Conservation (phyloP, 2,888 invertebrate species). For the Nephrocerus scutellatus region DNA sequence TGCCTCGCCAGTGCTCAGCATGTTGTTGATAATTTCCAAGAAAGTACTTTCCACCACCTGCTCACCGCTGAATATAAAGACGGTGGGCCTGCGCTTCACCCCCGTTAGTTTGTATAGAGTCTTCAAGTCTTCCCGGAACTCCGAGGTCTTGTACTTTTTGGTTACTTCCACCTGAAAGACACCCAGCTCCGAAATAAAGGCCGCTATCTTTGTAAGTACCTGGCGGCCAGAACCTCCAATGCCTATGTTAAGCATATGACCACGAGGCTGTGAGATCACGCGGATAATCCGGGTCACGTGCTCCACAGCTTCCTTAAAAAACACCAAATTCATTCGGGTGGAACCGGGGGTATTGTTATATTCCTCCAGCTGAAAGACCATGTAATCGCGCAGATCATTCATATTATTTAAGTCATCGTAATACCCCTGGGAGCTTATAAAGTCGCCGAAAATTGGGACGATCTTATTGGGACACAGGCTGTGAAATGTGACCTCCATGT, state of each 20-base stretch:
- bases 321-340: slow-evolving; percentile 71
- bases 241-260: slow-evolving; percentile 77
- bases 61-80: slow-evolving; percentile 80
- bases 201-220: slow-evolving; percentile 67
- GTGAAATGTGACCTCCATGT: slow-evolving; percentile 75
- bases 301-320: slow-evolving; percentile 81
- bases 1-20: slow-evolving; percentile 81
- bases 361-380: slow-evolving; percentile 47
- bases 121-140: slow-evolving; percentile 80
- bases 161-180: slow-evolving; percentile 75
- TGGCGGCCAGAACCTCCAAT: slow-evolving; percentile 83
- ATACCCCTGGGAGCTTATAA: slow-evolving; percentile 66
- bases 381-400: slow-evolving; percentile 51
- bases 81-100: slow-evolving; percentile 65
- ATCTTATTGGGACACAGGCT: slow-evolving; percentile 66
- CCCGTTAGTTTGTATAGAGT: slow-evolving; percentile 64
- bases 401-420: slow-evolving; percentile 73
- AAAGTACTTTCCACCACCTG: slow-evolving; percentile 79
- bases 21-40: slow-evolving; percentile 81
- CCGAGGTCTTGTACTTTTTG: slow-evolving; percentile 66
- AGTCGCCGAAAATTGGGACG: slow-evolving; percentile 69
- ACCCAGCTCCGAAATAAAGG: slow-evolving; percentile 71
- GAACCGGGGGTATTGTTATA: slow-evolving; percentile 73
- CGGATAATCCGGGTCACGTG: slow-evolving; percentile 76
- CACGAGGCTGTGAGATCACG: slow-evolving; percentile 75